These are phyloP conservation scores for Siniperca obscura DNA, from an alignment of 2,797 vertebrate genomes.

Conservation along the genomic window DNA sequence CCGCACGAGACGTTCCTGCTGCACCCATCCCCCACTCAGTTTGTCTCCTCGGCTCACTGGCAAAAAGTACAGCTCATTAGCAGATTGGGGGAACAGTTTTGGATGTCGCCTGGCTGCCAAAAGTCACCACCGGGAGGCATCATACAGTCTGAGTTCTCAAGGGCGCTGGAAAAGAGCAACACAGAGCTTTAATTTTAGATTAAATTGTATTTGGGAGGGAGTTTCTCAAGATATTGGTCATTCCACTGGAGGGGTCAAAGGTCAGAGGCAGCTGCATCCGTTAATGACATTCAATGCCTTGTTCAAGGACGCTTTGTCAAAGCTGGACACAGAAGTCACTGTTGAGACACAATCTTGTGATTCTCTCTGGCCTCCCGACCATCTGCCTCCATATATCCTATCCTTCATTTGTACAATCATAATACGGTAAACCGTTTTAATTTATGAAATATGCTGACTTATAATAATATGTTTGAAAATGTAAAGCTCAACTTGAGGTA, in stretches of 20 bases:
- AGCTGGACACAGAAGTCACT: not conserved
- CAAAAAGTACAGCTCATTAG: slow-evolving; percentile 45
- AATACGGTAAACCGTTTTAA: not conserved
- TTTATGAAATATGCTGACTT: not conserved
- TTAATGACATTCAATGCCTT: not conserved
- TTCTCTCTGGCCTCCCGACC: not conserved
- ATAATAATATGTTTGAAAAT: slow-evolving; percentile 35
- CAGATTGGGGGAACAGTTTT: slow-evolving; percentile 22
- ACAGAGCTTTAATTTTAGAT: slow-evolving; percentile 9
- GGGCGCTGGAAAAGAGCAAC: slow-evolving; percentile 38
- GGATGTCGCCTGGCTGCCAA: slow-evolving; percentile 28
- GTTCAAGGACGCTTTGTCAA: not conserved
- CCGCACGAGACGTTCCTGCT: slow-evolving; percentile 46
- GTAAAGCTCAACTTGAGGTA: slow-evolving; percentile 43
- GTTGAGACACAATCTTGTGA: not conserved
- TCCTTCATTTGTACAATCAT: not conserved
- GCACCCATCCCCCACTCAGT: not conserved
- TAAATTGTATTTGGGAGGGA: slow-evolving; percentile 1
- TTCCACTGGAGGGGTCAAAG: slow-evolving; percentile 39
- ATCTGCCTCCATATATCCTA: not conserved
- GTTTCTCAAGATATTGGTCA: not conserved
- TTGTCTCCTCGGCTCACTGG: slow-evolving; percentile 33
- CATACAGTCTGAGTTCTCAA: slow-evolving; percentile 2
- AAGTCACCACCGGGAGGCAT: slow-evolving; percentile 48
- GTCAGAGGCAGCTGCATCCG: slow-evolving; percentile 17